Percentiles rank a stretch among this genome's conserved stretches.
These are phyloP conservation scores for Phalacrocorax aristotelis DNA, from an alignment of 2,113 vertebrate genomes.

Conservation along the genomic window DNA sequence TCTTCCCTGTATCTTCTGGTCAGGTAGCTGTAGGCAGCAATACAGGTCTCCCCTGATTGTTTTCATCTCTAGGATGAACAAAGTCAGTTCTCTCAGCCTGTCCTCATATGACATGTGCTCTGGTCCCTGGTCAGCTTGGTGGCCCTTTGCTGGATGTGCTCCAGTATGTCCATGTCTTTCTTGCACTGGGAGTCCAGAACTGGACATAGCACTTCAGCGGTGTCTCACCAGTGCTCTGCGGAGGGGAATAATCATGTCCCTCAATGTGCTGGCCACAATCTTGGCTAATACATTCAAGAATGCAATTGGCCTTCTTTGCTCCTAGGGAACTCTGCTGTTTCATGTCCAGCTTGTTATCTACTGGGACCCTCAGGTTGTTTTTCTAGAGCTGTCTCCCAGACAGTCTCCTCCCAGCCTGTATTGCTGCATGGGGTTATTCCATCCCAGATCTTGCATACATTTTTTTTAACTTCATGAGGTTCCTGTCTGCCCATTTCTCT, in stretches of 20 bases:
- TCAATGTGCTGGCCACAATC: background rate
- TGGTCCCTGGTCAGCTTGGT: background rate
- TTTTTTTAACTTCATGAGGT: background rate
- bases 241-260: background rate
- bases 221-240: background rate
- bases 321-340: background rate
- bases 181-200: background rate
- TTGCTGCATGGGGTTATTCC: background rate
- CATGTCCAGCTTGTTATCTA: background rate
- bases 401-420: background rate
- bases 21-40: background rate
- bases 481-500: background rate
- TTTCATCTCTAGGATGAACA: background rate
- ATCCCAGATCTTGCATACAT: background rate
- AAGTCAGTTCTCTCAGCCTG: background rate
- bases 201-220: background rate
- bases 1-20: background rate
- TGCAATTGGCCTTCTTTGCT: background rate
- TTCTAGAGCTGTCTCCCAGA: background rate
- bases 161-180: background rate
- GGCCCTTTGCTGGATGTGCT: background rate
- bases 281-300: background rate
- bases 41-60: background rate
- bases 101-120: background rate
- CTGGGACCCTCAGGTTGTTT: accelerated